Evolutionary conservation across 2,888 invertebrate genomes (phyloP).

Genomic region (Metacarcinus magister): DNA sequence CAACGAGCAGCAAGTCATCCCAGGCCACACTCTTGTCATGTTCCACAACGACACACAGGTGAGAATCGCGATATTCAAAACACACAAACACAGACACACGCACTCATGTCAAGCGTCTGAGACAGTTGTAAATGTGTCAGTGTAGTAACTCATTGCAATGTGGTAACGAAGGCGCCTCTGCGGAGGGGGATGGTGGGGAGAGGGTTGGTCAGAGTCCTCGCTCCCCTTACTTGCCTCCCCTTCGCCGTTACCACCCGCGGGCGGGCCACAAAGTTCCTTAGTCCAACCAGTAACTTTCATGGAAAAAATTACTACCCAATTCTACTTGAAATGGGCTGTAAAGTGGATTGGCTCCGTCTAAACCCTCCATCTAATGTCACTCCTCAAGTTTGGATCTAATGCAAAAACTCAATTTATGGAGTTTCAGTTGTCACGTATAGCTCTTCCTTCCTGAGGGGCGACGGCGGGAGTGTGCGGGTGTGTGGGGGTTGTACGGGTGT

Average conservation of each 20-base stretch:
- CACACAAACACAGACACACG: neutral
- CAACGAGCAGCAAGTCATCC: constrained; percentile 89
- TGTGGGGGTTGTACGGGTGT: neutral
- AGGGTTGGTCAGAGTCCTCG: neutral
- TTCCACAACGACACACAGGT: constrained; percentile 95
- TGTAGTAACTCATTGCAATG: too few species aligned
- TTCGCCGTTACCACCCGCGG: constrained; percentile 37
- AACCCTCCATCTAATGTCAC: neutral
- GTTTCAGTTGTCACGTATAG: neutral
- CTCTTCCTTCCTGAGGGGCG: neutral
- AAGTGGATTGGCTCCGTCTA: constrained; percentile 44
- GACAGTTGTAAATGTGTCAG: neutral
- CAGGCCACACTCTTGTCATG: constrained; percentile 90
- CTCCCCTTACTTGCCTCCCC: neutral
- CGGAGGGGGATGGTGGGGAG: neutral
- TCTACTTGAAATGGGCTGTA: constrained; percentile 47
- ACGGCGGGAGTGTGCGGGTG: neutral
- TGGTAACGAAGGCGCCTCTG: too few species aligned
- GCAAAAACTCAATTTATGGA: constrained; percentile 27
- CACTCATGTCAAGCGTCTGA: neutral
- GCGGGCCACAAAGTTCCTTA: neutral
- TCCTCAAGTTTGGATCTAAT: constrained; percentile 18
- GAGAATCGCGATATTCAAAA: constrained; percentile 84
- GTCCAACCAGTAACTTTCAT: constrained; percentile 33
- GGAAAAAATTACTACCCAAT: constrained; percentile 55